Evolutionary conservation across 2,113 vertebrate species (phyloP), one percentile per base, ranked within the genome.

Genomic region (Petromus typicus): DNA sequence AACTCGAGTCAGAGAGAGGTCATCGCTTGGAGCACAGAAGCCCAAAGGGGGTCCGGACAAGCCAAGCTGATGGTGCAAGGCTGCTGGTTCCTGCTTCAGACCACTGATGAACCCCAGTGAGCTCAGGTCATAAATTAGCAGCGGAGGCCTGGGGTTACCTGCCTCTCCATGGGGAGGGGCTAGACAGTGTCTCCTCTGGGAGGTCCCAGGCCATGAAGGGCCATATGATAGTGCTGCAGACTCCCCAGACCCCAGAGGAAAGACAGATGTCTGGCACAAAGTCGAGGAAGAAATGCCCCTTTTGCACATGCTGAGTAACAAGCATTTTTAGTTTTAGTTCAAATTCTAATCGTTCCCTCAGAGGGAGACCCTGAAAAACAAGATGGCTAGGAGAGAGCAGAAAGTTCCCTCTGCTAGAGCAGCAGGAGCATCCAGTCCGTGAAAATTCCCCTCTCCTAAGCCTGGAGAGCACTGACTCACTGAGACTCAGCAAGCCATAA

Each of bases 31-130:
- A 16, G 67, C 96, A 88, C 67, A 94, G 71, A 86, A 96, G 94
- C 71, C 92, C 67, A 92, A 90, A 90, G 94, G 92, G 86, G 96
- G 91, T 95, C 96, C 96, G 96, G 97, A 95, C 40, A 93, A 90
- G 85, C 93, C 95, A n/a, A 54, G 89, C 51, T n/a, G 95, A 95
- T 94, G 63, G 11, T 11, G 10, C 51, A 78, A 80, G 40, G 48
- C 13, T 37, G 76, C 95, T 94, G 88, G 76, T 79, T 48, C 57
- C 66, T 4, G 5, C 63, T 93, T 37, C n/a, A 5, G 37, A 30
- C 32, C 59, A 34, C 91, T 92, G 90, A 95, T 76, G 91, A 96
- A 95, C 96, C 94, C 90, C 59, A 4, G 75, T 71, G 93, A 95
- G 87, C 57, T 57, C 37, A 75, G 37, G 57, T 32, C 3, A 3